These are phyloP conservation scores for Galerucella calmariensis DNA, from an alignment of 2,888 invertebrate species.

Conservation along the genomic window DNA sequence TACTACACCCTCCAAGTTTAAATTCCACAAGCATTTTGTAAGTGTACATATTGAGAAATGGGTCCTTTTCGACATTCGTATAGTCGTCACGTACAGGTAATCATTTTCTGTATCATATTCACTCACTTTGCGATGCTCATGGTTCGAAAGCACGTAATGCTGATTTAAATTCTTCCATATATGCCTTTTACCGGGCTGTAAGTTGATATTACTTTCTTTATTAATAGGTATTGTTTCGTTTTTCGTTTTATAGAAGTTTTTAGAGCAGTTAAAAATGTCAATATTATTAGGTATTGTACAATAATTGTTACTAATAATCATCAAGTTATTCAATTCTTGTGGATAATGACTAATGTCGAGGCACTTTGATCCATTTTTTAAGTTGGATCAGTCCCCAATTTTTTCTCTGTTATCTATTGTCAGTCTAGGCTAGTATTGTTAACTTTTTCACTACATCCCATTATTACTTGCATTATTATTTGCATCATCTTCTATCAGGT, in stretches of 20 bases:
- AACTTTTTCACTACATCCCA: too few species aligned
- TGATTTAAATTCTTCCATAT: constrained; percentile 54
- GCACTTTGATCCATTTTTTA: too few species aligned
- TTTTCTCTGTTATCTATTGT: too few species aligned
- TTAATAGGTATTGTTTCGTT: constrained; percentile 56
- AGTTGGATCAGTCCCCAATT: too few species aligned
- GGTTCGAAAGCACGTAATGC: constrained; percentile 56
- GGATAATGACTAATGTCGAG: too few species aligned
- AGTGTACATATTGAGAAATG: constrained; percentile 14
- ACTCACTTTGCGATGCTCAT: constrained; percentile 60
- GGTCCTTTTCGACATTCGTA: constrained; percentile 12
- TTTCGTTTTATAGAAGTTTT: constrained; percentile 34
- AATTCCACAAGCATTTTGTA: constrained; percentile 8
- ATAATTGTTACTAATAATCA: too few species aligned
- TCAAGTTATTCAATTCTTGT: too few species aligned
- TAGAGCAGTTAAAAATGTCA: too few species aligned
- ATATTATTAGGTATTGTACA: too few species aligned
- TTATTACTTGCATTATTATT: too few species aligned
- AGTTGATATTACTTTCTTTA: constrained; percentile 58
- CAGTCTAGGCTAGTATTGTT: too few species aligned
- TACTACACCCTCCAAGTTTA: background rate
- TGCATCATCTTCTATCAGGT: too few species aligned
- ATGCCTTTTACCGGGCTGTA: constrained; percentile 53
- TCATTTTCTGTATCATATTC: constrained; percentile 22
- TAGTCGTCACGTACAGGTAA: constrained; percentile 11